Evolutionary conservation across 2,113 vertebrate genomes (phyloP), one percentile per base, ranked within the genome.

Genomic region (Dipodomys stephensi): DNA sequence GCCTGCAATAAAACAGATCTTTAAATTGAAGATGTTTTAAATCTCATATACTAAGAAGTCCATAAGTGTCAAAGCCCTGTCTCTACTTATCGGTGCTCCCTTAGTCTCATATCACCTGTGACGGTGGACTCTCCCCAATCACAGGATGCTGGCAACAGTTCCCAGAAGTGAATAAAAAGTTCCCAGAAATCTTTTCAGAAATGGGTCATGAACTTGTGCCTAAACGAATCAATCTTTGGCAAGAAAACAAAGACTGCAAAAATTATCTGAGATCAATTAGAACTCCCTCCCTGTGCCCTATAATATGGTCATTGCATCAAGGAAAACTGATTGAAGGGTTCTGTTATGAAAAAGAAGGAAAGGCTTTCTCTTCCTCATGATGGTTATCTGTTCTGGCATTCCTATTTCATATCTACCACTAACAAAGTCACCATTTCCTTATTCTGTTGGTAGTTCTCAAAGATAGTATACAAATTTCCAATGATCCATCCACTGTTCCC

Each of bases 401-500:
- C 67, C 15, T 77, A 67, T 79, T 95, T 92, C 72, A 83, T 76
- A 87, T 81, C 30, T 67, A 49, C 4, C 15, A 60, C 28, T 87
- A 90, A 83, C 35, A 92, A 79, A 49, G 7, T 83, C 85, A 92
- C 30, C 13, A 68, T 65, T 93, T 82, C 15, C 72, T 88, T 72
- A 84, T 80, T 79, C n/a, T 49, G 73, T 84, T 93, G 44, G 46
- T 7, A 86, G 30, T 68, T 74, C 49, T 87, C 72, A 92, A 94
- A 90, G 90, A 62, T 7, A 39, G 28, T 16, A 72, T 60, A 85
- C 39, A 3, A 57, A 35, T 91, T 91, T 93, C 20, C 69, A 87
- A 18, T 92, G 27, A 81, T 53, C 22, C 15, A 80, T 19, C 27
- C 53, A 53, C 64, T 65, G 4, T 84, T 73, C 30, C 11, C 27